Evolutionary conservation across 1,140 invertebrate genomes (phyloP), one percentile per base, ranked within the genome.

Genomic region (Chironomus striatipennis): DNA sequence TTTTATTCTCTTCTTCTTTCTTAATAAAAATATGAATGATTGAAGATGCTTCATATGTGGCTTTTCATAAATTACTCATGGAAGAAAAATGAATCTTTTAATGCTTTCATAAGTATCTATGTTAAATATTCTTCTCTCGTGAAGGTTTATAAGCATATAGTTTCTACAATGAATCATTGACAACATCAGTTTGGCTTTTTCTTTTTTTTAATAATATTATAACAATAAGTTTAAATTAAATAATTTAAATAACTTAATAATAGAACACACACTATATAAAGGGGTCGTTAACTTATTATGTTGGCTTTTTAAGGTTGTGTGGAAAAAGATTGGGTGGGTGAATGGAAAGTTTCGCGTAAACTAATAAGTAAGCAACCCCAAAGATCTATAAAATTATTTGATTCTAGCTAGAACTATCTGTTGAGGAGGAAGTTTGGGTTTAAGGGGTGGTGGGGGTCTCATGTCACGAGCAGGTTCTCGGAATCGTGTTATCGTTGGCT

Each of bases 21-120:
- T 6, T 7, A 10, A 43, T 43, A 10, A 57, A 57, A 57, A 15
- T 5, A 57, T 15, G 12, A 57, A 15, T 57, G 12, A 12, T n/a
- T 57, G 12, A 12, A 57, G 10, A 57, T 15, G 47, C 12, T 57
- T 57, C 47, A 57, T 15, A 34, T 34, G 24, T 34, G 24, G 24
- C 24, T 34, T 34, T n/a, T 57, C 12, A 57, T 12, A 15, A 57
- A 57, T 57, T 12, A 57, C 47, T 57, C 47, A 57, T 12, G 9
- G n/a, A 57, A n/a, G 12, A 57, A 57, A 57, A 15, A 57, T n/a
- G 12, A 57, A 34, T 34, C 24, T 34, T 57, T 12, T n/a, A 57
- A 57, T 57, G 47, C 47, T 57, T 57, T 57, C 47, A n/a, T 57
- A n/a, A 57, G 47, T 10, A 57, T 57, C 12, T 57, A 57, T 57